Evolutionary conservation across 2,888 invertebrate genomes (phyloP).

Genomic region (Pristionchus fissidentatus): DNA sequence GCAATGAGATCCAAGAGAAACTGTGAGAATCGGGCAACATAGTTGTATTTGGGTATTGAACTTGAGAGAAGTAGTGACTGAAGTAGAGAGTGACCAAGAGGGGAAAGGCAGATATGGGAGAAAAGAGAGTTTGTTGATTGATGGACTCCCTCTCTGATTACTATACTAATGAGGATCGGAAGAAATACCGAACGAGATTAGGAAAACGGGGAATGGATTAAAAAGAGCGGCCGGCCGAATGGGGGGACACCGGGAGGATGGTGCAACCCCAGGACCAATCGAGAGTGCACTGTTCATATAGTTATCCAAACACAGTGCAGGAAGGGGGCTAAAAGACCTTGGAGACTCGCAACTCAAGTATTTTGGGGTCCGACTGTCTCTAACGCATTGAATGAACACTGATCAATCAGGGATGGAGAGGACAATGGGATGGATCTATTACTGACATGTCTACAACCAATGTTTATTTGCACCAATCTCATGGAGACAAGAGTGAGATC

Average conservation of each 20-base stretch:
- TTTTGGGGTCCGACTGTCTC: slow-evolving; percentile 41
- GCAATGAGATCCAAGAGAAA: background rate
- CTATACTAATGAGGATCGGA: slow-evolving; percentile 33
- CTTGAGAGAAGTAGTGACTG: slow-evolving; percentile 4
- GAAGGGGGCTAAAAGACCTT: slow-evolving; percentile 27
- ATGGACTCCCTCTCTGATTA: background rate
- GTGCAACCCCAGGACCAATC: background rate
- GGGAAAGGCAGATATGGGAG: background rate
- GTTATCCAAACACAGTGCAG: background rate
- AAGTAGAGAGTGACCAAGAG: background rate
- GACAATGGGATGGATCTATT: slow-evolving; percentile 35
- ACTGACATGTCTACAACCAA: slow-evolving; percentile 15
- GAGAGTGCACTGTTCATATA: slow-evolving; percentile 29
- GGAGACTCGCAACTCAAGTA: slow-evolving; percentile 35
- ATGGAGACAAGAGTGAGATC: background rate
- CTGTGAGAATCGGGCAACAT: slow-evolving; percentile 17
- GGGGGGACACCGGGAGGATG: background rate
- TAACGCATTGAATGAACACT: slow-evolving; percentile 17
- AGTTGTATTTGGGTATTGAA: slow-evolving; percentile 28
- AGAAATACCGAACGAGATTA: slow-evolving; percentile 20
- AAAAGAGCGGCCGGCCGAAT: slow-evolving; percentile 16
- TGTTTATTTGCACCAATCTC: slow-evolving; percentile 8
- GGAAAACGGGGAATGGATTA: slow-evolving; percentile 11
- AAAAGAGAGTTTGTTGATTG: too few species aligned
- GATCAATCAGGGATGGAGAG: too few species aligned